phyloP scores from a whole-genome alignment of 1,140 invertebrate genomes.

The Wasmannia auropunctata region DNA sequence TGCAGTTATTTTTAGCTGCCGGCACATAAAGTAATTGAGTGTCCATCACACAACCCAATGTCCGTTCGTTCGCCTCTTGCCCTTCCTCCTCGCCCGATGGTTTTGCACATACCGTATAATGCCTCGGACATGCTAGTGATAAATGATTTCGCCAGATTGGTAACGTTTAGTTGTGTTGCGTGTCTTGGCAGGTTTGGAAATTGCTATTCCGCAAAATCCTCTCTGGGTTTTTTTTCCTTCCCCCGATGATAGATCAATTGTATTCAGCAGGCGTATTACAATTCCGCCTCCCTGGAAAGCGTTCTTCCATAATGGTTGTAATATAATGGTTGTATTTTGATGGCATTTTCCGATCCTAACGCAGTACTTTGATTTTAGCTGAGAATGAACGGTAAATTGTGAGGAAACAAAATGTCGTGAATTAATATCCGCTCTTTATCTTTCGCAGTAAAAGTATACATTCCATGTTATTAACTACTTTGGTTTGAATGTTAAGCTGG shows the following conservation, averaged over 20 bases:
- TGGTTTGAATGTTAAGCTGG: no score
- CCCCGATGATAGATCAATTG: constrained; percentile 57
- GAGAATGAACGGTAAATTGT: background rate
- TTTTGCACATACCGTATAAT: constrained; percentile 61
- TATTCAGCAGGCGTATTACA: constrained; percentile 50
- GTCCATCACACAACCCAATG: constrained; percentile 60
- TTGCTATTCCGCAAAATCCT: constrained; percentile 57
- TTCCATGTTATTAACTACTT: background rate
- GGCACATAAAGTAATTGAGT: constrained; percentile 61
- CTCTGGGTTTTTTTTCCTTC: constrained; percentile 21
- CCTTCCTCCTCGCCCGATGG: constrained; percentile 47
- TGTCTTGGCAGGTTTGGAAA: constrained; percentile 58
- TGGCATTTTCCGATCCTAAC: background rate
- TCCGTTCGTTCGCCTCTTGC: constrained; percentile 57
- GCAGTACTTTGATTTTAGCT: background rate
- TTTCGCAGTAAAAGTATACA: background rate
- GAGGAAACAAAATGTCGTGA: background rate
- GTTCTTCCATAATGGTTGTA: constrained; percentile 8
- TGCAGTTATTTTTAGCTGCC: constrained; percentile 61
- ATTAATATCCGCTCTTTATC: background rate
- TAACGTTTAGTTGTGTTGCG: constrained; percentile 58
- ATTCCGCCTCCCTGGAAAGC: background rate
- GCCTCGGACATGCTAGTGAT: constrained; percentile 60
- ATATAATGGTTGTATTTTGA: constrained; percentile 26
- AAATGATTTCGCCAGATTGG: constrained; percentile 61